Evolutionary conservation across 2,113 vertebrate genomes (phyloP).

Genomic region (Sigmodon hispidus): DNA sequence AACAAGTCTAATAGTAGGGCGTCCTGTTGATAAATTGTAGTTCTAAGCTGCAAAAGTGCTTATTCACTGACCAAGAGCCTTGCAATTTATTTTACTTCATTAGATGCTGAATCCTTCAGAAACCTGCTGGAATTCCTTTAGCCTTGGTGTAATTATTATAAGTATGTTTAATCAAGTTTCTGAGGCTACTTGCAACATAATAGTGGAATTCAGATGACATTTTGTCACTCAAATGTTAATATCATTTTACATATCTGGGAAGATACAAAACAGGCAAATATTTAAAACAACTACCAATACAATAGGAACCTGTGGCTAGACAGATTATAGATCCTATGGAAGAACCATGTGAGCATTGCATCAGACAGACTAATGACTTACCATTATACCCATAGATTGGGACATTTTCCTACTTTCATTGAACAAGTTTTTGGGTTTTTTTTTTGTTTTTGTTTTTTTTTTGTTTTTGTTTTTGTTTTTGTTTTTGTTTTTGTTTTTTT

Average conservation of each 20-base stretch:
- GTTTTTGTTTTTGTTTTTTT: too few species aligned
- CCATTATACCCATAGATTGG: neutral
- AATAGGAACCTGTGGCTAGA: neutral
- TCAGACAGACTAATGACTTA: neutral
- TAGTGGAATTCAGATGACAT: constrained; percentile 77
- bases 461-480: too few species aligned
- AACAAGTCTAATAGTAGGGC: constrained; percentile 75
- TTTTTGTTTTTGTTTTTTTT: too few species aligned
- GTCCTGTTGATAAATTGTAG: constrained; percentile 82
- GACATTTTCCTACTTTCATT: neutral
- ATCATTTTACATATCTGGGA: constrained; percentile 51
- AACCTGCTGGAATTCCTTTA: constrained; percentile 77
- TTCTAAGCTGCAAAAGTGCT: constrained; percentile 81
- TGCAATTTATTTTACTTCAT: constrained; percentile 87
- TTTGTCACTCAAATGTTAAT: constrained; percentile 67
- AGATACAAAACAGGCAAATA: neutral
- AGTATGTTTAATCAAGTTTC: constrained; percentile 85
- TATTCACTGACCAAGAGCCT: constrained; percentile 82
- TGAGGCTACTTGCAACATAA: constrained; percentile 78
- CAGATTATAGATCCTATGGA: neutral
- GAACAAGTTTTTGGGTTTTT: neutral
- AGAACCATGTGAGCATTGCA: neutral
- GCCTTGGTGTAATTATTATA: constrained; percentile 84
- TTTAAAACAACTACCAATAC: neutral
- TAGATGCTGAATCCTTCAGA: constrained; percentile 82